phyloP scores from a whole-genome alignment of 2,888 invertebrate species.

The Crocallis elinguaria region DNA sequence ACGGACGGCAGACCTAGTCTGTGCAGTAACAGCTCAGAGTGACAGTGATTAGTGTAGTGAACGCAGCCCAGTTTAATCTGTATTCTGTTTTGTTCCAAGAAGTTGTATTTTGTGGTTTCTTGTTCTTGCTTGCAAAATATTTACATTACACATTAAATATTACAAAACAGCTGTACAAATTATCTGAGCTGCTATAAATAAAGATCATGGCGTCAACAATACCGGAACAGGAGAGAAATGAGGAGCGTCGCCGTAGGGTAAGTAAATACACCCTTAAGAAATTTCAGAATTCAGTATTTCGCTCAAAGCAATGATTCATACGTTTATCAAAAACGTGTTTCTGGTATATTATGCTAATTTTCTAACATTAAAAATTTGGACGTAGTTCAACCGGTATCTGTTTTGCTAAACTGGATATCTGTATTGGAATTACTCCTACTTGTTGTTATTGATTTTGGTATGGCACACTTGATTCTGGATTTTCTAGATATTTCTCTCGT shows the following conservation, averaged over 20 bases:
- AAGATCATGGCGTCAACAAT: conserved; percentile 66
- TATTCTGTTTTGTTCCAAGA: too few relatives aligned
- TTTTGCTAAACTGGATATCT: conserved; percentile 6
- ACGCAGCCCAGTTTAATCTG: too few relatives aligned
- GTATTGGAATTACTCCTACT: background rate
- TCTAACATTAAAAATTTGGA: conserved; percentile 27
- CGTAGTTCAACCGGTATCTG: conserved; percentile 42
- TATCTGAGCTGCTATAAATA: background rate
- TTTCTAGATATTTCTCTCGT: conserved; percentile 40
- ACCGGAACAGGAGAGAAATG: conserved; percentile 68
- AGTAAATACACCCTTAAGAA: conserved; percentile 34
- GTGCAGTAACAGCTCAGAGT: too few relatives aligned
- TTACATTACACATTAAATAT: background rate
- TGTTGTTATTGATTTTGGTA: conserved; percentile 35
- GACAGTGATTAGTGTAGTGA: too few relatives aligned
- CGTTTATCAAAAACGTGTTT: conserved; percentile 40
- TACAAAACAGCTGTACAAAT: background rate
- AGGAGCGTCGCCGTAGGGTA: conserved; percentile 80
- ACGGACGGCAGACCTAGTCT: too few relatives aligned
- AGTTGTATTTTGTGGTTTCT: background rate
- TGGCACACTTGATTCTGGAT: conserved; percentile 27
- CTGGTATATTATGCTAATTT: conserved; percentile 32
- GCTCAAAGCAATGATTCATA: conserved; percentile 46
- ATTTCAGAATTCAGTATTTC: conserved; percentile 7
- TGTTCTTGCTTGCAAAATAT: background rate